Evolutionary conservation across 2,888 invertebrate genomes (phyloP), one percentile per base, ranked within the genome.

Genomic region (Tenodera sinensis): DNA sequence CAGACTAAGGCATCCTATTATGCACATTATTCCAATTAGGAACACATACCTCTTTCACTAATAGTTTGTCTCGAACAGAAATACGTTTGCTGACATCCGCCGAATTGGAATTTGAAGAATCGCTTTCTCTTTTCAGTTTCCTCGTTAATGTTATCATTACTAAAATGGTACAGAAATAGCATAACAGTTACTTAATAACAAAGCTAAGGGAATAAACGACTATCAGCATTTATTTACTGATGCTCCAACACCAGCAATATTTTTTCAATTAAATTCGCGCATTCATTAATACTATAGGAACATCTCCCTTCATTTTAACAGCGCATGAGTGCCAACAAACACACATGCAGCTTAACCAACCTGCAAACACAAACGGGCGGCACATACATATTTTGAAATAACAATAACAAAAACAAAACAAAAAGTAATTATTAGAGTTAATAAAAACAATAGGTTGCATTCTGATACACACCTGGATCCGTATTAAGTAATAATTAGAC

Each of bases 51-150:
- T 98, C 98, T 94, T 97, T 96, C 84, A 97, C 95, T 89, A 97
- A 93, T 88, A 97, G 94, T 93, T 96, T 96, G 92, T 97, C 97
- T 92, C 97, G 94, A 90, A 97, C 94, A 54, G 97, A 97, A 91
- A 96, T 96, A 92, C 97, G 94, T 93, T 95, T 95, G 89, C 92
- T 93, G 81, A 92, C 91, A 88, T 92, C 91, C 71, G 91, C 82
- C 42, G 90, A 82, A 90, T 85, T 91, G 89, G 84, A 91, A 89
- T 89, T 94, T 91, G 92, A 92, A 89, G 93, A 91, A 90, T 94
- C 94, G 89, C 92, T 88, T 87, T 91, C 96, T 92, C 95, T 96
- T 93, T 96, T 96, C 91, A 96, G 93, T 92, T 96, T 96, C 92
- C 96, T 96, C 92, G 96, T 96, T 92, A 96, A 94, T 85, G 96